phyloP scores from a whole-genome alignment of 2,888 invertebrate genomes.

The Agrilus biguttatus region DNA sequence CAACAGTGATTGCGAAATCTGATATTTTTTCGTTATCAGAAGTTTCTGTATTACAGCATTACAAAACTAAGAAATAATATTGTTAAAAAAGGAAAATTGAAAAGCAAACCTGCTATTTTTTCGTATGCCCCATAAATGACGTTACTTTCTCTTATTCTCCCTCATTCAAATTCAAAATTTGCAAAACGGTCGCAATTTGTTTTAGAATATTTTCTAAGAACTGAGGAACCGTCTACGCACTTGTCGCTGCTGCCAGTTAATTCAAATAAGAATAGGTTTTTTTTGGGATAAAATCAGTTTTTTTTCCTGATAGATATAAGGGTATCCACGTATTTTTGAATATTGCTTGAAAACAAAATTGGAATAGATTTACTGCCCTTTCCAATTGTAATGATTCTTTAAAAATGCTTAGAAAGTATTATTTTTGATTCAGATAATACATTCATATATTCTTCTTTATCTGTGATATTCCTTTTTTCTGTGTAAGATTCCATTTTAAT shows the following conservation, averaged over 20 bases:
- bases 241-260: slow-evolving; percentile 9
- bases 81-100: no score
- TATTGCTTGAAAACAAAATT: slow-evolving; percentile 3
- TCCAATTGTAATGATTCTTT: slow-evolving; percentile 5
- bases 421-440: slow-evolving; percentile 11
- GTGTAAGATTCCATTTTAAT: slow-evolving; percentile 11
- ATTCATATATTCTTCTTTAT: slow-evolving; percentile 11
- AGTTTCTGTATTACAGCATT: no score
- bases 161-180: slow-evolving; percentile 10
- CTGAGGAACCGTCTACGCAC: slow-evolving; percentile 13
- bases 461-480: slow-evolving; percentile 1
- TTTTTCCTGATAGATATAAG: slow-evolving; percentile 6
- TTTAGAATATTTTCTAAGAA: slow-evolving; percentile 13
- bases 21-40: no score
- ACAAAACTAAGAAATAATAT: no score
- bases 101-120: no score
- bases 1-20: no score
- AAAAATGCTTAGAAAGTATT: slow-evolving; percentile 9
- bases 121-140: slow-evolving; percentile 11
- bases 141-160: slow-evolving; percentile 9
- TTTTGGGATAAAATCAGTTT: slow-evolving; percentile 8
- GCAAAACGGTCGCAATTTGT: slow-evolving; percentile 14
- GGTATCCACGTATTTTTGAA: slow-evolving; percentile 1
- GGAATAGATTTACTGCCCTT: slow-evolving; percentile 5
- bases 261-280: slow-evolving; percentile 14